phyloP scores from a whole-genome alignment of 2,888 invertebrate species.

The Aporophyla lueneburgensis region DNA sequence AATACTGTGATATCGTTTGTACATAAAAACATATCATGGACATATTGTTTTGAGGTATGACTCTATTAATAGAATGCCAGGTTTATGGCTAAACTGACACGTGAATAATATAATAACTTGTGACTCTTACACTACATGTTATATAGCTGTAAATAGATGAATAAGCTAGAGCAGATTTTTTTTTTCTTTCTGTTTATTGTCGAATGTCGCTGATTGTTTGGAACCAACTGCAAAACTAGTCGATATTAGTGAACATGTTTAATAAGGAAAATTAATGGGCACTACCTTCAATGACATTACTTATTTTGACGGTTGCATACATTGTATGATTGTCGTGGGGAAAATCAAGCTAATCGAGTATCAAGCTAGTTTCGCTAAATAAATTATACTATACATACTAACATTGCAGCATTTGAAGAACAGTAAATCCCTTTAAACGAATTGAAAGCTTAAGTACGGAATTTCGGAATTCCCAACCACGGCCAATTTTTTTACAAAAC shows the following conservation, averaged over 20 bases:
- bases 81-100: conserved; percentile 3
- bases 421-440: neutral
- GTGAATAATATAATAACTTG: neutral
- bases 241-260: neutral
- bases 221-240: neutral
- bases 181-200: no score
- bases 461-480: neutral
- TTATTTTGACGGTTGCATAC: conserved; percentile 1
- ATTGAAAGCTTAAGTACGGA: neutral
- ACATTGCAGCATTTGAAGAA: neutral
- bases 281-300: neutral
- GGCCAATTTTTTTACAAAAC: neutral
- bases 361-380: no score
- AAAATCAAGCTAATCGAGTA: no score
- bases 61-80: conserved; percentile 21
- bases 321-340: neutral
- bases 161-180: neutral
- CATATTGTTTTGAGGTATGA: conserved; percentile 37
- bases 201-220: neutral
- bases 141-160: no score
- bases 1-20: conserved; percentile 50
- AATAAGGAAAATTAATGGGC: neutral
- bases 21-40: conserved; percentile 36
- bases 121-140: neutral
- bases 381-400: no score